phyloP scores from a whole-genome alignment of 1,140 invertebrate species.

The Cryptotermes secundus region DNA sequence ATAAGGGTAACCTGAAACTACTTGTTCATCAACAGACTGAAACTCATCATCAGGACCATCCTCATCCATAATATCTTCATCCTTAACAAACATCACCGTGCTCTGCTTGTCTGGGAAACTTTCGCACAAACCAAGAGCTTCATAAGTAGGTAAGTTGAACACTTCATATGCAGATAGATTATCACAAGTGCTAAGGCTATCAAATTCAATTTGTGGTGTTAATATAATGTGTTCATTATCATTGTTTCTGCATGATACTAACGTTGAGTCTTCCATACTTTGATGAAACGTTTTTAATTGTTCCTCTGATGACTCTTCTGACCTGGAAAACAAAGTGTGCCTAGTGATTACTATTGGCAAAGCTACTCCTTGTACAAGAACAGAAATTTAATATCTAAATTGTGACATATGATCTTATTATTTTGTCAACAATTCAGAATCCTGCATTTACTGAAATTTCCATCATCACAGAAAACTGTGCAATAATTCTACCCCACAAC shows the following conservation, averaged over 20 bases:
- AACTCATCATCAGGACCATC: background rate
- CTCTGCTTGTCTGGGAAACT: background rate
- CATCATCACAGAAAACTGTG: too few species aligned
- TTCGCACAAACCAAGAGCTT: background rate
- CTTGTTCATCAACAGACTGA: background rate
- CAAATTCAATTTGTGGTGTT: background rate
- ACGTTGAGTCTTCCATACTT: background rate
- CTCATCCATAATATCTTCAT: background rate
- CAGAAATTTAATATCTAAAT: background rate
- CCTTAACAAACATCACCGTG: background rate
- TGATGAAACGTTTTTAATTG: background rate
- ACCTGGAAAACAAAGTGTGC: background rate
- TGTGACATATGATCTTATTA: too few species aligned
- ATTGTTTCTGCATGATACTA: background rate
- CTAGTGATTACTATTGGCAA: slow-evolving; percentile 9
- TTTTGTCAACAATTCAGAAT: too few species aligned
- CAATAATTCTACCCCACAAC: too few species aligned
- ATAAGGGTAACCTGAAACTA: background rate
- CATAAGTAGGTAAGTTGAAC: background rate
- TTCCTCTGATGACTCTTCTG: slow-evolving; percentile 1
- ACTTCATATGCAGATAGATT: background rate
- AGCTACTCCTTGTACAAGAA: background rate
- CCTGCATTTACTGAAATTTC: too few species aligned
- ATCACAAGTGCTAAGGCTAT: background rate
- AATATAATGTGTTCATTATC: background rate